These are phyloP conservation scores for Momotus momota DNA, from an alignment of 2,797 vertebrate species.

Conservation along the genomic window DNA sequence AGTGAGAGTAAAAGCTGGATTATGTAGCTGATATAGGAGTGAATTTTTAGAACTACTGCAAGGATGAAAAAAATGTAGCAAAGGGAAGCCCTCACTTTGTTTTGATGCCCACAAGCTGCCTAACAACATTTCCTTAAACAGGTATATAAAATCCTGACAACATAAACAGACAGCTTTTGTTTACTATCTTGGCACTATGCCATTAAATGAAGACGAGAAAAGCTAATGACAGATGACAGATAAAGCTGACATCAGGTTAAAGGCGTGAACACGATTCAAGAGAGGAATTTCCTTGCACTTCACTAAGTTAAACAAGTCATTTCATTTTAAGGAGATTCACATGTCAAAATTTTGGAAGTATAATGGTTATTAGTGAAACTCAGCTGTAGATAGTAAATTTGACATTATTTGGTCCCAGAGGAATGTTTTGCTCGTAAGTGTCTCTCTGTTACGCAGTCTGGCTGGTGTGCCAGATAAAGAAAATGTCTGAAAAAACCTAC, in stretches of 20 bases:
- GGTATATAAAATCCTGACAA: not conserved
- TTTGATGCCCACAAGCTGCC: not conserved
- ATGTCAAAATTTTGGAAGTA: not conserved
- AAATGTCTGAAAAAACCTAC: not conserved
- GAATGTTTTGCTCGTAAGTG: not conserved
- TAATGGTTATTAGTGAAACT: not conserved
- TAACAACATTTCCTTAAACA: not conserved
- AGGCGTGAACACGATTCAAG: rapidly evolving
- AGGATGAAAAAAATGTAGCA: not conserved
- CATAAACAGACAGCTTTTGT: not conserved
- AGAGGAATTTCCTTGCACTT: not conserved
- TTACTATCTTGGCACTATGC: not conserved
- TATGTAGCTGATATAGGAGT: not conserved
- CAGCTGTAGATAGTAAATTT: not conserved
- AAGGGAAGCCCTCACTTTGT: not conserved
- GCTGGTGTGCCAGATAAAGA: not conserved
- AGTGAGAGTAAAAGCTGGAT: not conserved
- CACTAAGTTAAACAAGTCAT: not conserved
- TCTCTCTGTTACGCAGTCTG: not conserved
- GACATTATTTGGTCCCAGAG: not conserved
- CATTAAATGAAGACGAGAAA: not conserved
- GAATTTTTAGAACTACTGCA: not conserved
- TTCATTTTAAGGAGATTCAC: not conserved
- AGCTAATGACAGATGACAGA: not conserved
- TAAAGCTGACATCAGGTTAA: not conserved